These are phyloP conservation scores for Aurelia aurita DNA, from an alignment of 30 jellyfish, hydroid and myxozoan genomes.

Conservation along the genomic window DNA sequence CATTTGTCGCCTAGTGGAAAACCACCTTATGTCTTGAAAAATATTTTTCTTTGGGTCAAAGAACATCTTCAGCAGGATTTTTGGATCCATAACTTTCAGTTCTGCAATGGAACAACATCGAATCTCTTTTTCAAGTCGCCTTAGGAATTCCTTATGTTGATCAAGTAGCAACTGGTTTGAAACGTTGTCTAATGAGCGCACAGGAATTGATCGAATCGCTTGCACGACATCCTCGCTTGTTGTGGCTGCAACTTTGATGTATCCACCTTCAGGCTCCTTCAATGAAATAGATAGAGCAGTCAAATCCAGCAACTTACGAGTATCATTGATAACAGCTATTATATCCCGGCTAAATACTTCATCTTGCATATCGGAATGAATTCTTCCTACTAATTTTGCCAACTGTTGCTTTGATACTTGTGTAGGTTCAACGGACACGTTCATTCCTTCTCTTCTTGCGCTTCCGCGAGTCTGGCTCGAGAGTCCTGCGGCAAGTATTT, in stretches of 20 bases:
- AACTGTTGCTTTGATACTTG: slow-evolving; percentile 24
- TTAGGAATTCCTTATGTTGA: slow-evolving; percentile 12
- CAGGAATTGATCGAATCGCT: slow-evolving; percentile 47
- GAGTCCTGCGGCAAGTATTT: slow-evolving; percentile 19
- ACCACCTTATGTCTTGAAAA: slow-evolving; percentile 36
- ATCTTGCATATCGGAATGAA: slow-evolving; percentile 37
- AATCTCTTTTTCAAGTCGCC: slow-evolving; percentile 27
- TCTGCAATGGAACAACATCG: slow-evolving; percentile 13
- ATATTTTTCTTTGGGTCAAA: slow-evolving; percentile 27
- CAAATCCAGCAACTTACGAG: slow-evolving; percentile 46
- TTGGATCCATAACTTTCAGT: slow-evolving; percentile 35
- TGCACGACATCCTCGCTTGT: slow-evolving; percentile 2
- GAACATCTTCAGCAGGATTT: slow-evolving; percentile 17
- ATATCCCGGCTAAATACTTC: slow-evolving; percentile 36
- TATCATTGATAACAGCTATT: slow-evolving; percentile 21
- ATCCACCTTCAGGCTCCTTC: slow-evolving; percentile 40
- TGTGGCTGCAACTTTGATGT: slow-evolving; percentile 42
- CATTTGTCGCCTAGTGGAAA: too few relatives aligned
- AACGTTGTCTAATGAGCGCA: slow-evolving; percentile 25
- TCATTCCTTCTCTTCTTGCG: slow-evolving; percentile 14
- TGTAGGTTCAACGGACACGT: slow-evolving; percentile 16
- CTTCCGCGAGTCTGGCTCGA: slow-evolving; percentile 26
- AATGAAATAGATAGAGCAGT: slow-evolving; percentile 13
- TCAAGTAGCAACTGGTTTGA: neutral
- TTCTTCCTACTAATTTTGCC: slow-evolving; percentile 17